These are phyloP conservation scores for Artibeus lituratus DNA, from an alignment of 2,797 vertebrate species.

Conservation along the genomic window DNA sequence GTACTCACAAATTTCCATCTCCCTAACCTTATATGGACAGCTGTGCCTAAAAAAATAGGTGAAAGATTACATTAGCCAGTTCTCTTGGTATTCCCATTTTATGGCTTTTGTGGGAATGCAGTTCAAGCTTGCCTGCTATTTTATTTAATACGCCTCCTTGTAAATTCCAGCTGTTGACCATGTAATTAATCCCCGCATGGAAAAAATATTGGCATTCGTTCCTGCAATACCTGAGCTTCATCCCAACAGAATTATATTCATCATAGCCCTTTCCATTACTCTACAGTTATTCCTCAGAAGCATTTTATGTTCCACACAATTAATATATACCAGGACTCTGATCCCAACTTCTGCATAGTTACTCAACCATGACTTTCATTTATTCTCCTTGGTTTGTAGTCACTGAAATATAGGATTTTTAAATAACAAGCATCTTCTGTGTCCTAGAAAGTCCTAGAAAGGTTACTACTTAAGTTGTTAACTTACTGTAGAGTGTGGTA, in stretches of 20 bases:
- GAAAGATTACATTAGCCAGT: constrained; percentile 58
- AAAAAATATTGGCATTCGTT: constrained; percentile 58
- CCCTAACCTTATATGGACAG: background rate
- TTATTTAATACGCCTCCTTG: constrained; percentile 49
- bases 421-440: background rate
- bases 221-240: constrained; percentile 30
- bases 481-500: background rate
- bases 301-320: background rate
- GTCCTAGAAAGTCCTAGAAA: background rate
- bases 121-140: constrained; percentile 47
- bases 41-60: constrained; percentile 57
- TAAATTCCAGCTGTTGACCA: constrained; percentile 57
- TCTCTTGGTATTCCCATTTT: constrained; percentile 55
- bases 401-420: background rate
- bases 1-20: constrained; percentile 40
- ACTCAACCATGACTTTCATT: background rate
- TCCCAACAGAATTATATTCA: constrained; percentile 46
- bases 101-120: constrained; percentile 51
- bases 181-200: constrained; percentile 61
- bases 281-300: background rate
- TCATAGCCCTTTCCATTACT: background rate
- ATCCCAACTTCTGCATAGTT: background rate
- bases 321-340: background rate
- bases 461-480: background rate
- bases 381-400: constrained; percentile 1